Percentiles rank a stretch among this genome's conserved stretches.
Conservation (phyloP, 2,797 vertebrate genomes). For the Lates japonicus region DNA sequence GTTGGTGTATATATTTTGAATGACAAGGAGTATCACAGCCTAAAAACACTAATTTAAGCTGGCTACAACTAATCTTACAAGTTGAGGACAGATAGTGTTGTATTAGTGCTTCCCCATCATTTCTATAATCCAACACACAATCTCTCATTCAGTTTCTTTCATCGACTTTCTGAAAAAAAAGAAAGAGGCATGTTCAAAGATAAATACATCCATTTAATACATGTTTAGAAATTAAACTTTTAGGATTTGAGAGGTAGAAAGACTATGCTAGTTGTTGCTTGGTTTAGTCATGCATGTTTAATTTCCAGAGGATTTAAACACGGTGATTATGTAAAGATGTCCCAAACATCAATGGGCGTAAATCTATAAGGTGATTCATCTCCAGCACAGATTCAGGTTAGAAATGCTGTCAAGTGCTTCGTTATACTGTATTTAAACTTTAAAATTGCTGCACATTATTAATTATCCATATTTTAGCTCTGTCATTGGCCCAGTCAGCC, state of each 20-base stretch:
- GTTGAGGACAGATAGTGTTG: neutral
- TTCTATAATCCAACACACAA: too few species aligned
- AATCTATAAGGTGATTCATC: constrained; percentile 3
- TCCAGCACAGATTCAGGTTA: neutral
- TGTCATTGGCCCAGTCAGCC: constrained; percentile 2
- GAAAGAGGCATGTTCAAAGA: neutral
- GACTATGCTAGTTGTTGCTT: too few species aligned
- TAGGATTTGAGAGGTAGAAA: neutral
- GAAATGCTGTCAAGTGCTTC: constrained; percentile 18
- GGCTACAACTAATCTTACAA: neutral
- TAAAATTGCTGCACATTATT: constrained; percentile 12
- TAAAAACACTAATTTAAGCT: neutral
- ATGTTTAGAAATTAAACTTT: neutral
- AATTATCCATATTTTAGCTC: constrained; percentile 20
- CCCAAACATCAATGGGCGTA: neutral
- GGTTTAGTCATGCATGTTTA: neutral
- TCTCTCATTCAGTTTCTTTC: too few species aligned
- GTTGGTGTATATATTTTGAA: neutral
- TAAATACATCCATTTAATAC: neutral
- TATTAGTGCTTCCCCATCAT: neutral
- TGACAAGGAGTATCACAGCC: neutral
- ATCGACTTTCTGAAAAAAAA: neutral
- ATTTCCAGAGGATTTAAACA: neutral
- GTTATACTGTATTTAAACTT: neutral
- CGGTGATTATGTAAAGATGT: constrained; percentile 13